These are phyloP conservation scores for Ips nitidus DNA, from an alignment of 1,140 invertebrate genomes.

Conservation along the genomic window DNA sequence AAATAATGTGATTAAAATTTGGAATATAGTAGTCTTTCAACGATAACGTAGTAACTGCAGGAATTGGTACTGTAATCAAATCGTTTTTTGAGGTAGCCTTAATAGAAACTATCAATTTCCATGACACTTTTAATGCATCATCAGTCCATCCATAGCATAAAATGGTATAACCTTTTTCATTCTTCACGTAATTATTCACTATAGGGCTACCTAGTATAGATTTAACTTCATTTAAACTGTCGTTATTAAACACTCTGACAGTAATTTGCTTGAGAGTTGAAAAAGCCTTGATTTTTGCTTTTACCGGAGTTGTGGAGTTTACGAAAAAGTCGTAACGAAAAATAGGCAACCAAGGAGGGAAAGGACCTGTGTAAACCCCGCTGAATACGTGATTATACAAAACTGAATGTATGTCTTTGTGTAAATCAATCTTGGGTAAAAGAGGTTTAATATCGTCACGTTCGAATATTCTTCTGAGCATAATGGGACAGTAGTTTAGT, in stretches of 20 bases:
- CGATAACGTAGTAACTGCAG: not conserved
- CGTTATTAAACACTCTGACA: constrained; percentile 50
- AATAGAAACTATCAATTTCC: constrained; percentile 42
- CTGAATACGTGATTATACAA: constrained; percentile 22
- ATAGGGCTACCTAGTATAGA: constrained; percentile 40
- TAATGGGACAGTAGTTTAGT: constrained; percentile 14
- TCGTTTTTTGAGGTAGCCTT: constrained; percentile 3
- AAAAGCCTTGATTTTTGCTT: constrained; percentile 44
- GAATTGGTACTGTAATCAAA: not conserved
- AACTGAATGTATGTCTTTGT: constrained; percentile 26
- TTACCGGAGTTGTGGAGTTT: constrained; percentile 33
- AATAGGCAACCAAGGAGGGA: constrained; percentile 33
- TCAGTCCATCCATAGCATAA: constrained; percentile 49
- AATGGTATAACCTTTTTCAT: constrained; percentile 48
- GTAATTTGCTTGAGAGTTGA: constrained; percentile 39
- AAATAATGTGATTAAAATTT: constrained; percentile 23
- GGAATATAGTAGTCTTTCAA: constrained; percentile 31
- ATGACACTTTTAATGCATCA: constrained; percentile 36
- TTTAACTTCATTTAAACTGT: constrained; percentile 44
- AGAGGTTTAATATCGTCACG: constrained; percentile 2
- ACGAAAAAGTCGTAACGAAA: constrained; percentile 35
- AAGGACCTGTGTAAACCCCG: not conserved
- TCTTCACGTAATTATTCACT: constrained; percentile 39
- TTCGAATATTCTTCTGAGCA: constrained; percentile 35
- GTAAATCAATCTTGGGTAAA: constrained; percentile 18